phyloP scores from a whole-genome alignment of 1,140 invertebrate genomes.

The Andrena cerasifolii region DNA sequence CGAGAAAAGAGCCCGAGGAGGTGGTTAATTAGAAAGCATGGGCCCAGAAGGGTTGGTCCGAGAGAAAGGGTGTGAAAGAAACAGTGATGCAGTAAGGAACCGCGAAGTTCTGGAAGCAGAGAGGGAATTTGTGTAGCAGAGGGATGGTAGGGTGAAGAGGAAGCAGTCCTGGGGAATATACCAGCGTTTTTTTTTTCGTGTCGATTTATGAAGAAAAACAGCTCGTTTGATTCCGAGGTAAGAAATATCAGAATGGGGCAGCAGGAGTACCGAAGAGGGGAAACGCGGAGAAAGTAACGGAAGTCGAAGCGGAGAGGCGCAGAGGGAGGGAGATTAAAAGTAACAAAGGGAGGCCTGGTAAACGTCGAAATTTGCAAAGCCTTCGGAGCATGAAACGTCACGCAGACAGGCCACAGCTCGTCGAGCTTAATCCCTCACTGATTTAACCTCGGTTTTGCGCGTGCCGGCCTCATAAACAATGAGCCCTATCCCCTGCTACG shows the following conservation, averaged over 20 bases:
- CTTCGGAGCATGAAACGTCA: constrained; percentile 49
- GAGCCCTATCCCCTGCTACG: constrained; percentile 24
- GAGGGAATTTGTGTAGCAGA: no score
- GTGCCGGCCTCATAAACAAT: constrained; percentile 26
- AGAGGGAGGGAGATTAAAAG: constrained; percentile 9
- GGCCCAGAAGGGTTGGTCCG: not conserved
- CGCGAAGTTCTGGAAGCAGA: no score
- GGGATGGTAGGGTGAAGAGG: no score
- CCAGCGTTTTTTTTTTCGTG: no score
- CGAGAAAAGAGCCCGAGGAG: not conserved
- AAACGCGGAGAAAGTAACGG: not conserved
- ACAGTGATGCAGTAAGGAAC: not conserved
- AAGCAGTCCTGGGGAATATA: no score
- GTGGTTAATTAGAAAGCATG: not conserved
- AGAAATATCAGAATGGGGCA: no score
- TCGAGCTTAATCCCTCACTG: constrained; percentile 54
- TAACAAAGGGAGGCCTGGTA: not conserved
- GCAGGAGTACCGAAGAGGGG: no score
- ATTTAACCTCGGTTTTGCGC: constrained; percentile 54
- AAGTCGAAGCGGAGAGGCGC: no score
- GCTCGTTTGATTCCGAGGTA: no score
- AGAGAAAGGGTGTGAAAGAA: constrained; percentile 21
- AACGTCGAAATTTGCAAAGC: constrained; percentile 13
- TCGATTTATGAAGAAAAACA: no score
- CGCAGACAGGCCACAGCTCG: constrained; percentile 52